Base-by-base conservation (phyloP, 1,140 invertebrate genomes). In the Drosophila littoralis region DNA sequence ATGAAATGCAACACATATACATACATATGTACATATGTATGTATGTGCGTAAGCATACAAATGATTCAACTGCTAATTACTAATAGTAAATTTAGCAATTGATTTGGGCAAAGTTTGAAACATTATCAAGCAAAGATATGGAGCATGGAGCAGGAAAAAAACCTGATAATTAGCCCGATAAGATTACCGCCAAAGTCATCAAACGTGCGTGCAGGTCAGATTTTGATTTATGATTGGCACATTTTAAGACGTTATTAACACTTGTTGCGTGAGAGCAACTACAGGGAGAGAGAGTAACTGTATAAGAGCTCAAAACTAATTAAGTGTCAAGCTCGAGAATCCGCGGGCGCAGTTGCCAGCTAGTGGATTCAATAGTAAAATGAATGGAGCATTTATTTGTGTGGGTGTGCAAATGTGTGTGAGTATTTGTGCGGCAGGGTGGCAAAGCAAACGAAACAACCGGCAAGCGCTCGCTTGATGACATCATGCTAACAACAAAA, bases 401-500 rank as follows among this genome's bases (percentile, higher is more conserved):
- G 28, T 58, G 63, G 45, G 1, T 40, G 36, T 48, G 60, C 22
- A 9, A 9, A 40, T 60, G 36, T n/a, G 10, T 38, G 10, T 10
- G 46, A 15, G 42, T 59, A 40, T 46, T 17, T 63, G 10, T 33
- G 15, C 12, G 7, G 12, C 9, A 13, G 57, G 50, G 59, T 63
- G 48, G 71, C 46, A 67, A 60, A 60, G 59, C 54, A 68, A 68
- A 74, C 45, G 46, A 22, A 12, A 46, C 51, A 52, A 80, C 81
- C 77, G 81, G 77, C 61, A 42, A 63, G 12, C 42, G 48, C n/a
- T 36, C n/a, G 59, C 17, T 66, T 35, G 50, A 28, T 74, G 71
- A 74, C 71, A 69, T 74, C 71, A 74, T 74, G 36, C 66, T 13
- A 32, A 50, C n/a, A 64, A 64, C 9, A 1, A 40, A 36, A 54